phyloP scores from a whole-genome alignment of 2,797 vertebrate species.

The Podarcis lilfordi region DNA sequence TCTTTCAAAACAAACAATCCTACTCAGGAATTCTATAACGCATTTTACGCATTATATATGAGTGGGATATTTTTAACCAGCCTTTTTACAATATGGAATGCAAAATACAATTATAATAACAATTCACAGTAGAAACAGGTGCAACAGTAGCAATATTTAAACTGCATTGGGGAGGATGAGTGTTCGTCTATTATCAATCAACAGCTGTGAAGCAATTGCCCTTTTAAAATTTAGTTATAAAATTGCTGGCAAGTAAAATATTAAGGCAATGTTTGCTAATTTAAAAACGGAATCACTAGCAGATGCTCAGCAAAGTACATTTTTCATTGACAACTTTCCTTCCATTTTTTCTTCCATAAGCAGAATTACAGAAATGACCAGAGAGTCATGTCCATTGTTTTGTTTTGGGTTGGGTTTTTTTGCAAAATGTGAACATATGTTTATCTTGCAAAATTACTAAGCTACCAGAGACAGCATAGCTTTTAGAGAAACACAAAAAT shows the following conservation, averaged over 20 bases:
- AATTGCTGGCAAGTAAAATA: slow-evolving; percentile 53
- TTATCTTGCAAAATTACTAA: slow-evolving; percentile 17
- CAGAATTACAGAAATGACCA: slow-evolving; percentile 24
- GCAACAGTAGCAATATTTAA: slow-evolving; percentile 53
- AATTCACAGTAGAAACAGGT: slow-evolving; percentile 63
- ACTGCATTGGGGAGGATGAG: slow-evolving; percentile 41
- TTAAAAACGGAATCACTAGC: slow-evolving; percentile 38
- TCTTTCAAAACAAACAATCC: background rate
- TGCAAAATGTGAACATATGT: slow-evolving; percentile 6
- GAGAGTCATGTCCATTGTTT: slow-evolving; percentile 7
- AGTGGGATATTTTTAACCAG: background rate
- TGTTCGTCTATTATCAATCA: slow-evolving; percentile 60
- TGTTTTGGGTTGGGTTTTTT: background rate
- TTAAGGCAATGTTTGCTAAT: slow-evolving; percentile 48
- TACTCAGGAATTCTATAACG: background rate
- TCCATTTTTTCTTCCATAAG: slow-evolving; percentile 7
- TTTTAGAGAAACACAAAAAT: slow-evolving; percentile 6
- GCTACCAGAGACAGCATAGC: background rate
- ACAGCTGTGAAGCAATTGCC: slow-evolving; percentile 68
- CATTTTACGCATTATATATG: background rate
- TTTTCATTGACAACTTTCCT: slow-evolving; percentile 32
- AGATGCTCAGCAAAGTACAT: slow-evolving; percentile 34
- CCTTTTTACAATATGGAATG: slow-evolving; percentile 2
- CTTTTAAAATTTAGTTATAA: slow-evolving; percentile 67
- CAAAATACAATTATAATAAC: slow-evolving; percentile 48